A percentile compares a stretch with the other conserved stretches of the same genome.
Evolutionary conservation across 1,140 invertebrate genomes (phyloP).

Genomic region (Drosophila ogumai): DNA sequence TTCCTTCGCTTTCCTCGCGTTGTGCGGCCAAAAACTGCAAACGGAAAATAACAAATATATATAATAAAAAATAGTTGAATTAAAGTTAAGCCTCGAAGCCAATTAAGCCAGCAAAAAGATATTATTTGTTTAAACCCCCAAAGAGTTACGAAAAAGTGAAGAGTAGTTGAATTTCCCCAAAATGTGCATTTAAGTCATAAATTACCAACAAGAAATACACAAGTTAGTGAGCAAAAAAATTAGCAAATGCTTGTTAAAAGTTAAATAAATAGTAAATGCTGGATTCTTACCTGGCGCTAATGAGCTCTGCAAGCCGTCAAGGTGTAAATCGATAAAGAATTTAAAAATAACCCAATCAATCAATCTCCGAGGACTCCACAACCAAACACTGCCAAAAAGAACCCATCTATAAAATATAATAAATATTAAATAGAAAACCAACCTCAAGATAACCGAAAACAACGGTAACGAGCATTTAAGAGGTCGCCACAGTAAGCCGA

Average conservation of each 20-base stretch:
- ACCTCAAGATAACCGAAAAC: slow-evolving; percentile 14
- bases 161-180: slow-evolving; percentile 9
- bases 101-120: slow-evolving; percentile 36
- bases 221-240: not conserved
- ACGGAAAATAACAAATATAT: slow-evolving; percentile 25
- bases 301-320: not conserved
- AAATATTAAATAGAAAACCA: not conserved
- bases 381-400: slow-evolving; percentile 52
- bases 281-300: slow-evolving; percentile 3
- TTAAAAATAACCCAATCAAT: slow-evolving; percentile 48
- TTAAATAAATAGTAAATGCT: slow-evolving; percentile 15
- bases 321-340: slow-evolving; percentile 48
- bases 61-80: not conserved
- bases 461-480: slow-evolving; percentile 44
- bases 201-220: slow-evolving; percentile 6
- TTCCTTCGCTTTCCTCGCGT: slow-evolving; percentile 13
- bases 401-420: slow-evolving; percentile 14
- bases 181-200: slow-evolving; percentile 51
- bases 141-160: slow-evolving; percentile 2
- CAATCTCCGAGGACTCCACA: slow-evolving; percentile 31
- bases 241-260: slow-evolving; percentile 4
- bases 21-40: slow-evolving; percentile 48
- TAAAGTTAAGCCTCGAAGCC: slow-evolving; percentile 18
- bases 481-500: slow-evolving; percentile 17
- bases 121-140: slow-evolving; percentile 43